Conservation (phyloP, 2,888 invertebrate genomes). For the Agelastica alni region DNA sequence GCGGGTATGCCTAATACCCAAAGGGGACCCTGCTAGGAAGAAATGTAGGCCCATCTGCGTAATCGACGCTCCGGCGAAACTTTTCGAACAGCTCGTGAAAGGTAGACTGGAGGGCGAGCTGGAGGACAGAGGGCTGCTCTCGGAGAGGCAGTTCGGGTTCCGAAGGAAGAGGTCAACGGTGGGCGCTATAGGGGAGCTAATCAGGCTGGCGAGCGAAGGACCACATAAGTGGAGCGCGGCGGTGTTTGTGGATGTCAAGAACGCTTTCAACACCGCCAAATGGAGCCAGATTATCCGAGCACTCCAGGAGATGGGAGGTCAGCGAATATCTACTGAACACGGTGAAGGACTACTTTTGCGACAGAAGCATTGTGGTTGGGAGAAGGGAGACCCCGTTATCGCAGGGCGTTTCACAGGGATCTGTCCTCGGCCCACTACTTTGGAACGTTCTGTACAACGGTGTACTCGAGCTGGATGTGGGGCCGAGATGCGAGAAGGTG, state of each 20-base stretch:
- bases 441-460: constrained; percentile 25
- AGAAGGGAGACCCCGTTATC: not conserved
- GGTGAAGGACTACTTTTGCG: not conserved
- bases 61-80: too few species aligned
- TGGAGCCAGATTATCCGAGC: constrained; percentile 19
- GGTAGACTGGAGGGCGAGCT: too few species aligned
- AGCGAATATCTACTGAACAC: constrained; percentile 9
- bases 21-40: not conserved
- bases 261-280: constrained; percentile 14
- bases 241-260: constrained; percentile 14
- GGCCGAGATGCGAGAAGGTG: not conserved
- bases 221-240: too few species aligned
- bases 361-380: not conserved
- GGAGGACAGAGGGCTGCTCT: too few species aligned
- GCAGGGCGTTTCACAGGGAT: constrained; percentile 27
- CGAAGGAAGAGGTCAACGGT: too few species aligned
- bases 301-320: constrained; percentile 2
- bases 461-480: constrained; percentile 1
- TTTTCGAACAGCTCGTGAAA: too few species aligned
- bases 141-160: too few species aligned
- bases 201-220: too few species aligned
- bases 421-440: constrained; percentile 22
- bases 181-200: too few species aligned
- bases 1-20: not conserved
- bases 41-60: too few species aligned